Base-by-base conservation (phyloP, 1,140 invertebrate species). In the Drosophila neocordata region DNA sequence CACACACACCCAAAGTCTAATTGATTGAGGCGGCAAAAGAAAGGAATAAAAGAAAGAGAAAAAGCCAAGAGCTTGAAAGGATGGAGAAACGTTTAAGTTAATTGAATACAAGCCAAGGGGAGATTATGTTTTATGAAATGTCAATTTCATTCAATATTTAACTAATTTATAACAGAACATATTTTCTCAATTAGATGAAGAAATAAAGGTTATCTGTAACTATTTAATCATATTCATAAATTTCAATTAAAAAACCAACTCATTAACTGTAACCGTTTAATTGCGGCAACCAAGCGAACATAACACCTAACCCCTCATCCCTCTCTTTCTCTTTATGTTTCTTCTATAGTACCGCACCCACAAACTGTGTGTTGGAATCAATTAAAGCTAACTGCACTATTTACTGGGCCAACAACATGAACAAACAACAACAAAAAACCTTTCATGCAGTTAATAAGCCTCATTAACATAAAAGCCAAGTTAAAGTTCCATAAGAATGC, bases 11-110 rank as follows among this genome's bases (percentile, higher is more conserved):
- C 27, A 31, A 31, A 13, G 44, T 83, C 59, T 81, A 87, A 85
- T 85, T 87, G 82, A 87, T 81, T 78, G 81, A 69, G n/a, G n/a
- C 62, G 22, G 27, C 38, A 9, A 35, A 48, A 9, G 11, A 48
- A 48, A 48, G 41, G 15, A 57, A 48, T n/a, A 48, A 48, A 48
- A 48, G 41, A 35, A 57, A 18, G 55, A 37, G 41, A 53, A 12
- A 13, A 12, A 34, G 53, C 53, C 34, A 44, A 15, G 24, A 24
- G 4, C 1, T 24, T 1, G 4, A 69, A 70, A 70, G 81, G 69
- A 68, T 59, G 74, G 78, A 69, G 77, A 85, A 88, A 69, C 65
- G 65, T 71, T 87, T 81, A 70, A 72, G 57, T 73, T 87, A 85
- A 87, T 87, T 87, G 78, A 77, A 65, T 38, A 48, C 37, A 62